Evolutionary conservation across 2,888 invertebrate genomes (phyloP), one percentile per base, ranked within the genome.

Genomic region (Furcula furcula): DNA sequence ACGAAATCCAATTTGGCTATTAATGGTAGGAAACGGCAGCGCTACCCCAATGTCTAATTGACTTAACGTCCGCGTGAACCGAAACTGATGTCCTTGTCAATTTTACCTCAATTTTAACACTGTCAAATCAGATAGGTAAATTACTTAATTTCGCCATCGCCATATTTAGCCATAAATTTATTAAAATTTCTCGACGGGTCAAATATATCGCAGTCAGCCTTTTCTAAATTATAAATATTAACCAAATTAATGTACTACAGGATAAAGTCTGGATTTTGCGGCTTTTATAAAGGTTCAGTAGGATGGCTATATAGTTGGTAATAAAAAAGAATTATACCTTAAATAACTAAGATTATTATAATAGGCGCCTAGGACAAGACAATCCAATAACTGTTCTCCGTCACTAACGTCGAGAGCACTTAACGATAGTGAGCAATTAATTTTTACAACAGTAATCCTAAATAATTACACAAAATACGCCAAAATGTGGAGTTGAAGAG

Each of bases 201-300:
- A 34, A 40, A 41, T 34, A 39, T 41, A 46, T 51, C 35, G 20
- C 30, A 36, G 52, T 34, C 44, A 39, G 7, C 35, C 27, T 38
- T 52, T 47, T 42, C 32, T 45, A 27, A 38, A 31, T 40, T 34
- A 43, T 53, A 42, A 48, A 52, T 53, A 48, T 52, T 48, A 40
- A 53, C 36, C 11, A 36, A 29, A 3, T 18, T 38, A 34, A 47
- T 53, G 15, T 7, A n/a, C 15, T 35, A 9, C 26, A 7, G 36
- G 38, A 41, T 51, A 40, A 35, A 7, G 13, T 12, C 12, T 12
- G 12, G 12, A 29, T 4, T 32, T 32, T 22, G 22, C 2, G 19
- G 11, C 1, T 13, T 23, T 35, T 22, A 18, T 12, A 3, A 18
- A 28, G 21, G 20, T 12, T 13, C 14, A 21, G 10, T 28, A 18